Percentiles rank a stretch among this genome's conserved stretches.
phyloP scores from a whole-genome alignment of 2,888 invertebrate species.

The Tenthredo notha region DNA sequence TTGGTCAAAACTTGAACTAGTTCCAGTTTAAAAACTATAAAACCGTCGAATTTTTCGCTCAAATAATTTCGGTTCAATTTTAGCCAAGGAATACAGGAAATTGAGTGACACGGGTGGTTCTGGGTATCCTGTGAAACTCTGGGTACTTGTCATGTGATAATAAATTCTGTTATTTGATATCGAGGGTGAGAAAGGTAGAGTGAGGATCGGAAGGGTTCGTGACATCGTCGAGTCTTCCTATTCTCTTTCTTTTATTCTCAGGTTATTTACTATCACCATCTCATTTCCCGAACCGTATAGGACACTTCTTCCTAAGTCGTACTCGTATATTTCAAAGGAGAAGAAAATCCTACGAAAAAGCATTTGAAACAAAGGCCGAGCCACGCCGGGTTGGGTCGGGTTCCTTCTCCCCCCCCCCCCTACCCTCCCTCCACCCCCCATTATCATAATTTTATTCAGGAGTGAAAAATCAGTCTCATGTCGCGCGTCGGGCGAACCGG shows the following conservation, averaged over 20 bases:
- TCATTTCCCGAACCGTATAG: conserved; percentile 45
- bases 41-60: background rate
- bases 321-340: conserved; percentile 59
- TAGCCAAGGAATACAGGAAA: background rate
- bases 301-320: conserved; percentile 25
- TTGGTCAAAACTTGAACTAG: background rate
- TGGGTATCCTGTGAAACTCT: background rate
- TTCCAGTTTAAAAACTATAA: background rate
- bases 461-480: conserved; percentile 73
- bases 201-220: conserved; percentile 32
- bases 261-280: conserved; percentile 55
- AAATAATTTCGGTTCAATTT: background rate
- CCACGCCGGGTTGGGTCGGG: conserved; percentile 42
- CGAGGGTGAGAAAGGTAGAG: background rate
- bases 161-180: conserved; percentile 21
- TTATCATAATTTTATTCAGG: conserved; percentile 76
- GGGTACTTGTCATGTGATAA: background rate
- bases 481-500: conserved; percentile 57
- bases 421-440: too few species aligned
- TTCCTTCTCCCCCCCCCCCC: too few species aligned
- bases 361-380: conserved; percentile 70
- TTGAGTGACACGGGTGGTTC: too few species aligned
- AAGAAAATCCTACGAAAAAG: conserved; percentile 56
- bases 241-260: conserved; percentile 55
- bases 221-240: conserved; percentile 14